Evolutionary conservation across 2,113 vertebrate genomes (phyloP).

Genomic region (Nesogale talazaci): DNA sequence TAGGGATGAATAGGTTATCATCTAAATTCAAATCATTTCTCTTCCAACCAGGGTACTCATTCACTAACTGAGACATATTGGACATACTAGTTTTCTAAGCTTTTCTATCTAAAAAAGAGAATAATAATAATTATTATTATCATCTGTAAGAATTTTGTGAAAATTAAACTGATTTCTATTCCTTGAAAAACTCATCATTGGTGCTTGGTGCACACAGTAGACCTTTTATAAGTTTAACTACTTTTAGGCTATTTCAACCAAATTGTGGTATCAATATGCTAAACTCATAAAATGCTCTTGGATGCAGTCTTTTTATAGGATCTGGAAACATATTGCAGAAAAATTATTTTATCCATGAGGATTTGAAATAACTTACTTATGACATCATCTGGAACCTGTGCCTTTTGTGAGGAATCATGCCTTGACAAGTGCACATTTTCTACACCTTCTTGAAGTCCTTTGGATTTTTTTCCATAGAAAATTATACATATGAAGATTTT

Average conservation of each 20-base stretch:
- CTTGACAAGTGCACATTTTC: neutral
- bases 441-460: neutral
- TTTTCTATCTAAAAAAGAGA: neutral
- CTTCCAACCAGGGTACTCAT: neutral
- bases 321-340: conserved; percentile 36
- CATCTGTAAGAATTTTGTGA: neutral
- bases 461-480: conserved; percentile 14
- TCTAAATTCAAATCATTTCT: neutral
- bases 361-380: conserved; percentile 47
- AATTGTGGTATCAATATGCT: neutral
- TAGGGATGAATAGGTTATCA: neutral
- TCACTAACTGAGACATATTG: neutral
- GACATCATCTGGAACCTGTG: conserved; percentile 22
- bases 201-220: neutral
- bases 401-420: neutral
- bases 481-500: neutral
- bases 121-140: neutral
- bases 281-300: neutral
- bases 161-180: neutral
- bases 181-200: neutral
- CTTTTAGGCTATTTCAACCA: neutral
- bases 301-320: conserved; percentile 11
- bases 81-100: neutral
- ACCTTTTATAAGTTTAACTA: neutral
- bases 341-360: conserved; percentile 42